Conservation (phyloP, 2,113 vertebrate species). For the Brienomyrus longianalis region DNA sequence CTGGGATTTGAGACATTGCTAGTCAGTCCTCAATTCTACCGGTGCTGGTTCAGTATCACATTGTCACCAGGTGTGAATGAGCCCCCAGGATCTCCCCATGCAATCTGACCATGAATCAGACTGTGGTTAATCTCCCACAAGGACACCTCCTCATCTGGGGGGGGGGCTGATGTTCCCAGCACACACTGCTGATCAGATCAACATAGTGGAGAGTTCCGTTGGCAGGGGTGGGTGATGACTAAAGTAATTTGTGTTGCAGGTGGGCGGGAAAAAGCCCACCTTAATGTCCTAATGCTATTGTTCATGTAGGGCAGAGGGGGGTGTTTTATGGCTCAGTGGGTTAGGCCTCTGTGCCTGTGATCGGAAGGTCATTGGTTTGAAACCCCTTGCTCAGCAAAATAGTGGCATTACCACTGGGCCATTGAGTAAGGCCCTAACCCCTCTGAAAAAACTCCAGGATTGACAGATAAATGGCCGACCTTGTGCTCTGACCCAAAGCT, state of each 20-base stretch:
- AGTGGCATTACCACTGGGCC: not conserved
- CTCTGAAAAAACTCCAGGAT: not conserved
- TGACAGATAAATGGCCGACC: not conserved
- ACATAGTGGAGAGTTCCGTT: not conserved
- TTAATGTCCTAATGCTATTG: not conserved
- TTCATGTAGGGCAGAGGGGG: not conserved
- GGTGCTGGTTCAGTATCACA: not conserved
- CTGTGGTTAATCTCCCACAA: conserved; percentile 34
- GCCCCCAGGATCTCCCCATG: not conserved
- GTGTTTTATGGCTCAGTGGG: not conserved
- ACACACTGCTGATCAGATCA: not conserved
- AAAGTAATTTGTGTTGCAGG: not conserved
- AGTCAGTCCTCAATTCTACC: not conserved
- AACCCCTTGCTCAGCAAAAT: not conserved
- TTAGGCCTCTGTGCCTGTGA: not conserved
- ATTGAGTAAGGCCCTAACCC: not conserved
- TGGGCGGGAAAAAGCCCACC: not conserved
- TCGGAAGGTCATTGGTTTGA: not conserved
- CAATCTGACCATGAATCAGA: conserved; percentile 21
- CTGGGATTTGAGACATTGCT: not conserved
- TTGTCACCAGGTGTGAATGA: not conserved
- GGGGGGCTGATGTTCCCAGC: conserved; percentile 33
- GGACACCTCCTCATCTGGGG: conserved; percentile 27
- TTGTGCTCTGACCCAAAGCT: not conserved
- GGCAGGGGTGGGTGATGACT: not conserved